Evolutionary conservation across 2,113 vertebrate species (phyloP), one percentile per base, ranked within the genome.

Genomic region (Ramphastos sulfuratus): DNA sequence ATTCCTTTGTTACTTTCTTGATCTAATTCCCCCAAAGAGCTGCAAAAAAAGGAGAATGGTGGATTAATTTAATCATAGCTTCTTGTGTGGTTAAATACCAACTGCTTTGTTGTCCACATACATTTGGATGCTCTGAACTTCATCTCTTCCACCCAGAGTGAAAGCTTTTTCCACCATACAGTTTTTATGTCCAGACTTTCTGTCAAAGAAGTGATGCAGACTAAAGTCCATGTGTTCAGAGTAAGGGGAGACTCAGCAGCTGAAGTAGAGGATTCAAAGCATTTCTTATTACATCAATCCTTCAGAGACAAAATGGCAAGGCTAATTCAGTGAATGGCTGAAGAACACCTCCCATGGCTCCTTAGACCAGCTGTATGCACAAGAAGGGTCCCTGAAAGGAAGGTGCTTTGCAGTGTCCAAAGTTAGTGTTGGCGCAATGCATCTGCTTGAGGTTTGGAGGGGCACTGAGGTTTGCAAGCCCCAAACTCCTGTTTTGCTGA

Each of bases 1-100:
- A 96, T 92, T 96, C 94, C 64, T 94, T 95, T 96, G 84, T 91
- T 90, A 85, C 27, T 90, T 92, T 82, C 92, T 77, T 91, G 89
- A 92, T 82, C 91, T 91, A 87, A 95, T 90, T 94, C 87, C 82
- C 74, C 87, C 35, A 82, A 91, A 96, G 91, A 87, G 67, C 81
- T 89, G 66, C 63, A 93, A 95, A 95, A 37, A 46, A 92, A 92
- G 69, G 89, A 94, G 92, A 93, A 95, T 69, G 21, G 71, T 37
- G 67, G 92, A 95, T 94, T 96, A 92, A 85, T 73, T 96, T 90
- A 95, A 94, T 94, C 91, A 73, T 52, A 87, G 60, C 84, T 92
- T 89, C 86, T 79, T 89, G 91, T 89, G 86, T 74, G 92, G 89
- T 80, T 96, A 79, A 89, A 93, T 55, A 78, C 44, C 86, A 89